Conservation (phyloP, 1,140 invertebrate genomes). For the Drosophila pseudoananassae region DNA sequence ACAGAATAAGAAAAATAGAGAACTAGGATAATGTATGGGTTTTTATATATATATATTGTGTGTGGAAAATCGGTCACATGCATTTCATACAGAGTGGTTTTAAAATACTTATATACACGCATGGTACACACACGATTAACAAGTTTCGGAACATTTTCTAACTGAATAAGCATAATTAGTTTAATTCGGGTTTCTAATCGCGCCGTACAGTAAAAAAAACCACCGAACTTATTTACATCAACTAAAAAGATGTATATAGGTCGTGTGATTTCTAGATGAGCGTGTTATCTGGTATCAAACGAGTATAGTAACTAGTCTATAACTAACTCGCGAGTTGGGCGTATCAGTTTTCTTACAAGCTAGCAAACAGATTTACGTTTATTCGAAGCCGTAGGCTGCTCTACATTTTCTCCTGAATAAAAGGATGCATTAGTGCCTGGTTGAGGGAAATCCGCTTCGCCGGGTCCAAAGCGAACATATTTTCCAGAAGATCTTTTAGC, state of each 20-base stretch:
- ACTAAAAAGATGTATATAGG: constrained; percentile 15
- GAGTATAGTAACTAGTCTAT: constrained; percentile 30
- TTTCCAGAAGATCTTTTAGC: constrained; percentile 96
- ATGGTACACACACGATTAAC: constrained; percentile 29
- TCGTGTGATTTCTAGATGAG: constrained; percentile 33
- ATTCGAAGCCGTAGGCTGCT: constrained; percentile 15
- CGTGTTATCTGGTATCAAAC: constrained; percentile 32
- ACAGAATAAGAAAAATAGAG: constrained; percentile 1
- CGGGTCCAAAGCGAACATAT: constrained; percentile 96
- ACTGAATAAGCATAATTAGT: constrained; percentile 37
- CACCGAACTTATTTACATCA: constrained; percentile 47
- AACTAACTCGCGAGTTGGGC: constrained; percentile 50
- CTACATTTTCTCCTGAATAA: constrained; percentile 96
- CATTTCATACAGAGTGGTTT: constrained; percentile 24
- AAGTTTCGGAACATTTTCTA: constrained; percentile 24
- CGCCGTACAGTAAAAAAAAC: constrained; percentile 42
- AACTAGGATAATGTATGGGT: constrained; percentile 8
- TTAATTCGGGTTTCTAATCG: constrained; percentile 40
- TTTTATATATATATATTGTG: constrained; percentile 31
- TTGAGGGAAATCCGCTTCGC: constrained; percentile 96
- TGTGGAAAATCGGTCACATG: constrained; percentile 33
- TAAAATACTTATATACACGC: constrained; percentile 42
- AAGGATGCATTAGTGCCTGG: constrained; percentile 97
- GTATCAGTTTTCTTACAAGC: constrained; percentile 47
- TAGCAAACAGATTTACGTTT: constrained; percentile 70